These are phyloP conservation scores for Listronotus bonariensis DNA, from an alignment of 1,140 invertebrate genomes.

Conservation along the genomic window DNA sequence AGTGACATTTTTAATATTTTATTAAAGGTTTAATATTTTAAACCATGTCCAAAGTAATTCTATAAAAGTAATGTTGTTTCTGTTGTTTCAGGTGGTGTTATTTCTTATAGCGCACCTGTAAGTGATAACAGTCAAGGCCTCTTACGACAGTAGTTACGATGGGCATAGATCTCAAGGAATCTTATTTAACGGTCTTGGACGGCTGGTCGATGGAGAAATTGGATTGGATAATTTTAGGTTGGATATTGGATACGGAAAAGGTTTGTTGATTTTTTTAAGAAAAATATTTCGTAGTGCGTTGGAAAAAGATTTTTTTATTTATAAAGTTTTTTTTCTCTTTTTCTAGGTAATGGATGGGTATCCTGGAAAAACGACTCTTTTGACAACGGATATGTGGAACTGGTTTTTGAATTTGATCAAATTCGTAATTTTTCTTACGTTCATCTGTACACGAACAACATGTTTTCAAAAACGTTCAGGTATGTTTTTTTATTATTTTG, in stretches of 20 bases:
- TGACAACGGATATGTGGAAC: constrained; percentile 60
- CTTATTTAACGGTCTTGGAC: constrained; percentile 67
- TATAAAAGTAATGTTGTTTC: neutral
- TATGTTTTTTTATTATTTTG: constrained; percentile 50
- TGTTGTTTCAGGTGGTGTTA: constrained; percentile 67
- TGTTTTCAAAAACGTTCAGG: constrained; percentile 69
- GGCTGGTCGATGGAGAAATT: constrained; percentile 71
- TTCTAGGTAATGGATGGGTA: constrained; percentile 76
- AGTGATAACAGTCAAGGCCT: constrained; percentile 63
- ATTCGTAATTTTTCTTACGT: constrained; percentile 69
- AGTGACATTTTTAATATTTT: too few relatives aligned
- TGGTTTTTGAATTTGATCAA: constrained; percentile 71
- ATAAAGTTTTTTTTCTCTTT: constrained; percentile 3
- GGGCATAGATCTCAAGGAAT: constrained; percentile 61
- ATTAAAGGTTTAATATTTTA: too few relatives aligned
- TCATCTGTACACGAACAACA: constrained; percentile 74
- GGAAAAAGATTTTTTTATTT: neutral
- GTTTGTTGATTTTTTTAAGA: constrained; percentile 50
- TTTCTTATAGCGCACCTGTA: constrained; percentile 72
- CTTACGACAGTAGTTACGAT: constrained; percentile 75
- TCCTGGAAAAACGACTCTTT: constrained; percentile 74
- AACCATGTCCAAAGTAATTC: too few relatives aligned
- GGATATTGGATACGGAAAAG: constrained; percentile 65
- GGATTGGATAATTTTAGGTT: constrained; percentile 72
- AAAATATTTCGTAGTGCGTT: too few relatives aligned